Evolutionary conservation across 2,797 vertebrate species (phyloP).

Genomic region (Diglossa cyanea): DNA sequence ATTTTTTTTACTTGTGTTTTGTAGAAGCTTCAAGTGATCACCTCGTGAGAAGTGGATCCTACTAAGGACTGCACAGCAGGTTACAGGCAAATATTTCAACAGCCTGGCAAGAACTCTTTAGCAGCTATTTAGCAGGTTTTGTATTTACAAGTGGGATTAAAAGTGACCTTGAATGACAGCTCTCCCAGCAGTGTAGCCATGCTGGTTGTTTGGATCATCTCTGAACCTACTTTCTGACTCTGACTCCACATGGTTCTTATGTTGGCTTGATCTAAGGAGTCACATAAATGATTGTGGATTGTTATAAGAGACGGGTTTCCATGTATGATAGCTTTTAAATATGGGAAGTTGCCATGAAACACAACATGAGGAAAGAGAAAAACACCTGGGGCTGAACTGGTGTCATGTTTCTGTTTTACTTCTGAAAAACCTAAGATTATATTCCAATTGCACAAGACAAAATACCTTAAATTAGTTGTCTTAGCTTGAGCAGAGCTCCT

Average conservation of each 20-base stretch:
- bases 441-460: conserved; percentile 61
- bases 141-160: neutral
- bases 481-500: conserved; percentile 55
- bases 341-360: neutral
- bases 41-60: neutral
- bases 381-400: conserved; percentile 51
- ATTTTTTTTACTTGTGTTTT: neutral
- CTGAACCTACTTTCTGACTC: neutral
- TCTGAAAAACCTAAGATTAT: conserved; percentile 1
- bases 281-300: neutral
- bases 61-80: neutral
- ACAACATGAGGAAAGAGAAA: conserved; percentile 32
- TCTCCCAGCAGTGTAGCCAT: neutral
- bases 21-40: neutral
- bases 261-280: neutral
- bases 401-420: conserved; percentile 68
- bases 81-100: neutral
- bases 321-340: neutral
- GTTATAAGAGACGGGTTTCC: neutral
- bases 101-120: neutral
- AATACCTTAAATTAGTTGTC: conserved; percentile 49
- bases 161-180: neutral
- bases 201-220: neutral
- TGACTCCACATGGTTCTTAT: neutral
- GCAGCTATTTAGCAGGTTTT: neutral